Base-by-base conservation (phyloP, 1,140 invertebrate genomes). In the Camponotus vicinus region DNA sequence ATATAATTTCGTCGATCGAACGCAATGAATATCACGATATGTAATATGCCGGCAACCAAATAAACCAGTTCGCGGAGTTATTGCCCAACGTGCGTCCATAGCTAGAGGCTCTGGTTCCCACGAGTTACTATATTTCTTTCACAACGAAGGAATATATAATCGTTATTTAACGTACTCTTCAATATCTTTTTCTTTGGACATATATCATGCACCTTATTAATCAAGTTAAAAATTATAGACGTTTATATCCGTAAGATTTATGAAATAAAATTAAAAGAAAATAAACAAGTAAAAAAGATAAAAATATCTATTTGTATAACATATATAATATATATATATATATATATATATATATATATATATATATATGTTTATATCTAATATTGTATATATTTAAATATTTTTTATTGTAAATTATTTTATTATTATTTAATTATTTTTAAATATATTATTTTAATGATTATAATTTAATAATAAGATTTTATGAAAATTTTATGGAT, bases 1-100 rank as follows among this genome's bases (percentile, higher is more conserved):
- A 82, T 57, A 52, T 52, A 73, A 82, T 82, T 82, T 71, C 52
- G 55, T 13, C 52, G 67, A 73, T 82, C 15, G 11, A 37, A 6
- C 11, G 52, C 55, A 82, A 73, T 82, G 34, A 82, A 59, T 71
- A 67, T 61, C 27, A 1, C 45, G 8, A 21, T 13, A 71, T 15
- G 37, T 73, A 82, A 71, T 52, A 67, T 11, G 52, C 27, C 52
- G 21, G 15, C 15, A 52, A 57, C 21, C 66, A 42, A 42, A 34
- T 61, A 71, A 82, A 82, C 37, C 52, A 82, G 52, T 82, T 82
- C 0, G 27, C 21, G 7, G 40, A 80, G 52, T 59, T 71, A 45
- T 82, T 82, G 21, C 52, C 15, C 37, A 82, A 82, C 11, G 1
- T 1, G 27, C n/a, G 27, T 42, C 5, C 49, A 57, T 42, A 71